phyloP scores from a whole-genome alignment of 2,888 invertebrate genomes.

The Eristalis tenax region DNA sequence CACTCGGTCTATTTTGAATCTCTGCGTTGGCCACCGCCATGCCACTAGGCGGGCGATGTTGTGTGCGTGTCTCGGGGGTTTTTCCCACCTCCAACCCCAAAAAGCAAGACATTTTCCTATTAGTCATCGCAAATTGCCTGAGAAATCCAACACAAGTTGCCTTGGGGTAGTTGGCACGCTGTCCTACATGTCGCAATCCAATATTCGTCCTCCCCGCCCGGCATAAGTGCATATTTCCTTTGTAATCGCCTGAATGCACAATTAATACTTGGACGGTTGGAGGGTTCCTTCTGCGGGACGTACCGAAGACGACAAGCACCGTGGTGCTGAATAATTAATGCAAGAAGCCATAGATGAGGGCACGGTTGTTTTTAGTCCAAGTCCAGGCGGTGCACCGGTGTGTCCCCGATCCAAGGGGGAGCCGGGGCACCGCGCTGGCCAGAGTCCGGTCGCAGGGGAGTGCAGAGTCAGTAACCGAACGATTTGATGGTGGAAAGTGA shows the following conservation, averaged over 20 bases:
- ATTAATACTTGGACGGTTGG: constrained; percentile 33
- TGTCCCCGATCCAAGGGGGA: constrained; percentile 5
- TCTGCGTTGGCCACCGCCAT: constrained; percentile 59
- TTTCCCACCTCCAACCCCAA: constrained; percentile 60
- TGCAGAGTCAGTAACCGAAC: constrained; percentile 55
- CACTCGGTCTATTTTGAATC: constrained; percentile 68
- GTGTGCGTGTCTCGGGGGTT: constrained; percentile 44
- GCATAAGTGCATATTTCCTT: constrained; percentile 63
- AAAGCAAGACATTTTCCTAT: constrained; percentile 51
- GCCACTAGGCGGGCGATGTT: neutral
- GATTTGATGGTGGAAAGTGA: constrained; percentile 67
- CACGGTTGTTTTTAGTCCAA: constrained; percentile 22
- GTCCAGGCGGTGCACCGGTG: neutral
- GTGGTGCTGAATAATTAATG: constrained; percentile 34
- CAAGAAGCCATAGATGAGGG: constrained; percentile 59
- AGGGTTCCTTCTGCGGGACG: constrained; percentile 7
- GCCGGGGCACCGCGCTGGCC: neutral
- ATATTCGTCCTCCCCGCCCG: constrained; percentile 10
- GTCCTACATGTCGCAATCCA: constrained; percentile 47
- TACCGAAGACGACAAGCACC: constrained; percentile 12
- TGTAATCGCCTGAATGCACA: constrained; percentile 67
- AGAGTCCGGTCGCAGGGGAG: neutral
- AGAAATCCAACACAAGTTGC: constrained; percentile 59
- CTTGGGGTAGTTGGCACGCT: constrained; percentile 16
- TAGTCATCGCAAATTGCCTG: constrained; percentile 70